A percentile compares a stretch with the other conserved stretches of the same genome.
Evolutionary conservation across 2,888 invertebrate species (phyloP).

Genomic region (Parascotia fuliginaria): DNA sequence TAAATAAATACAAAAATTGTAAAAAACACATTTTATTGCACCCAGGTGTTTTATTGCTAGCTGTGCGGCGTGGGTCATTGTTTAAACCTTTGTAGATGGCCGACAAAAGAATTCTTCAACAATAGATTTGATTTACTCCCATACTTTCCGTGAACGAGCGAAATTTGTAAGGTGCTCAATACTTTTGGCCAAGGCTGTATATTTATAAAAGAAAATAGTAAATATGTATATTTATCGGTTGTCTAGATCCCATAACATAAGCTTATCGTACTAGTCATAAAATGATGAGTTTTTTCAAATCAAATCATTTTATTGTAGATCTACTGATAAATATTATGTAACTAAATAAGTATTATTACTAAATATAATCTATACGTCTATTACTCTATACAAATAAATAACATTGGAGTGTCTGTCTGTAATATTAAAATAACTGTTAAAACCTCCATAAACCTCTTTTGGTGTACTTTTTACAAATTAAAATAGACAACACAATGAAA

Average conservation of each 20-base stretch:
- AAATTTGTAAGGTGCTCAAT: background rate
- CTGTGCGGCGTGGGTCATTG: background rate
- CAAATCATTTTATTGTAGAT: conserved; percentile 25
- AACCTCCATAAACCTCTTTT: conserved; percentile 25
- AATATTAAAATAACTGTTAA: conserved; percentile 23
- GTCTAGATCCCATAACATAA: conserved; percentile 23
- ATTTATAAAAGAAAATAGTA: conserved; percentile 13
- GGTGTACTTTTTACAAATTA: conserved; percentile 25
- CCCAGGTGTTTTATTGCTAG: background rate
- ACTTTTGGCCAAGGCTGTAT: background rate
- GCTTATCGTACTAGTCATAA: conserved; percentile 24
- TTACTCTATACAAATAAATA: conserved; percentile 24
- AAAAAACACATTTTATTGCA: background rate
- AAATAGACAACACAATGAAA: conserved; percentile 21
- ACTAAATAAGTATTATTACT: conserved; percentile 24
- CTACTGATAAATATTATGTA: conserved; percentile 23
- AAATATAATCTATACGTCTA: conserved; percentile 22
- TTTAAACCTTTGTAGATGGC: background rate
- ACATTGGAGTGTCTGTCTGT: conserved; percentile 4
- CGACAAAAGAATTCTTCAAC: background rate
- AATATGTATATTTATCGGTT: conserved; percentile 14
- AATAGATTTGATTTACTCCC: background rate
- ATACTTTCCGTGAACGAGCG: background rate
- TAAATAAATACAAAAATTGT: background rate
- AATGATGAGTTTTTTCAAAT: conserved; percentile 24